These are phyloP conservation scores for Leptogaster cylindrica DNA, from an alignment of 2,888 invertebrate species.

Conservation along the genomic window DNA sequence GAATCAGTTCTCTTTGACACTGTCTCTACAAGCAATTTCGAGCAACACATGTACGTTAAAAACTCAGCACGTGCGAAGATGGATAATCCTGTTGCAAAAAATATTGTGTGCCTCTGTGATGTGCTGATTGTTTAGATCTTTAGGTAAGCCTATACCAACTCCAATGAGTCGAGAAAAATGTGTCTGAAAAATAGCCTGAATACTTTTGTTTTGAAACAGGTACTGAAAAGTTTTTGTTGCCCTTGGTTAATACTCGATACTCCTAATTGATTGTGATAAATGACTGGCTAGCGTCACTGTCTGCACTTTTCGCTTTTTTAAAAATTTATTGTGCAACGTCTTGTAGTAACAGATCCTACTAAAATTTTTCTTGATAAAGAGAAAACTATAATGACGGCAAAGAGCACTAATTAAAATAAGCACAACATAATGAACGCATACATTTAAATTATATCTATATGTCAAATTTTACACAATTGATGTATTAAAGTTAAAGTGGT, in stretches of 20 bases:
- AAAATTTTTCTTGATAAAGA: too few species aligned
- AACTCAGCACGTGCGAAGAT: conserved; percentile 16
- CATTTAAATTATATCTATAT: too few species aligned
- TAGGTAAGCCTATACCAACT: too few species aligned
- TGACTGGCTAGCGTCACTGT: neutral
- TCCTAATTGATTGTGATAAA: conserved; percentile 40
- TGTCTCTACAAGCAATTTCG: conserved; percentile 20
- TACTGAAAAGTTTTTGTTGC: neutral
- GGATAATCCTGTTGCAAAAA: neutral
- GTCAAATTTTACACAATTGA: too few species aligned
- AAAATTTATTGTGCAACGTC: conserved; percentile 29
- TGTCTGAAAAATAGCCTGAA: conserved; percentile 28
- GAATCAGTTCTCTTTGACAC: conserved; percentile 34
- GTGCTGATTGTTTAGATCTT: too few species aligned
- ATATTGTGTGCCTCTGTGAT: neutral
- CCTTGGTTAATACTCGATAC: conserved; percentile 7
- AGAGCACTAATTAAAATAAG: too few species aligned
- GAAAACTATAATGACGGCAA: too few species aligned
- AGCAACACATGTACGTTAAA: neutral
- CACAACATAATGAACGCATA: too few species aligned
- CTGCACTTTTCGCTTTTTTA: conserved; percentile 5
- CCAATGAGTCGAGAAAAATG: too few species aligned
- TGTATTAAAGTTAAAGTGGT: too few species aligned
- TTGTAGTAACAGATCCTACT: conserved; percentile 29
- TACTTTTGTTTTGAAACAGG: conserved; percentile 14